These are phyloP conservation scores for Rhagologus leucostigma DNA, from an alignment of 2,113 vertebrate genomes.

Conservation along the genomic window DNA sequence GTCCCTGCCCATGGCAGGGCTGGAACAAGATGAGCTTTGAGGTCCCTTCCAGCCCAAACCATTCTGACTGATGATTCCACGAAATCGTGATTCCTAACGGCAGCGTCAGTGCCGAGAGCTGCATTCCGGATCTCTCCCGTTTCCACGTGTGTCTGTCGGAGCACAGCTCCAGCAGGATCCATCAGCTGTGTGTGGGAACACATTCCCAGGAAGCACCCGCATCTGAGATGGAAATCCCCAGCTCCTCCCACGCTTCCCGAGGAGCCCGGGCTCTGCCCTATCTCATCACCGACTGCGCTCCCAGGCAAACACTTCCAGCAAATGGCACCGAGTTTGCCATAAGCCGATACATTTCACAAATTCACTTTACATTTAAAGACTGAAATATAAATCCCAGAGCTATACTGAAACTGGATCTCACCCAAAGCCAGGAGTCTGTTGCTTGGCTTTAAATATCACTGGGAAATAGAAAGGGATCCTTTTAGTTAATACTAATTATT, in stretches of 20 bases:
- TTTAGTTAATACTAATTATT: not conserved
- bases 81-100: fast-evolving
- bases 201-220: not conserved
- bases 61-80: fast-evolving
- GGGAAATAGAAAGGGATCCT: not conserved
- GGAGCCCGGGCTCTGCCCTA: not conserved
- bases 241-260: not conserved
- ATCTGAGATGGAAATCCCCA: not conserved
- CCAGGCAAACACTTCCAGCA: not conserved
- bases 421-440: not conserved
- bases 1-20: no score
- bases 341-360: not conserved
- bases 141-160: fast-evolving
- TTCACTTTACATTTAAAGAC: not conserved
- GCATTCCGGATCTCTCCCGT: not conserved
- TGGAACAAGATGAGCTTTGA: not conserved
- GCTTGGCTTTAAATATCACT: not conserved
- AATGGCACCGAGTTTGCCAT: not conserved
- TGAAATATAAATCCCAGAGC: not conserved
- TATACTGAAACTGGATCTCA: not conserved
- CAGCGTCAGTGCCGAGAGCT: fast-evolving
- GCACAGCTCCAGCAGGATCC: not conserved
- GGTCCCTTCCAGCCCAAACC: not conserved
- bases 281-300: fast-evolving
- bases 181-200: not conserved